Base-by-base conservation (phyloP, 2,888 invertebrate genomes). In the Athalia rosae region DNA sequence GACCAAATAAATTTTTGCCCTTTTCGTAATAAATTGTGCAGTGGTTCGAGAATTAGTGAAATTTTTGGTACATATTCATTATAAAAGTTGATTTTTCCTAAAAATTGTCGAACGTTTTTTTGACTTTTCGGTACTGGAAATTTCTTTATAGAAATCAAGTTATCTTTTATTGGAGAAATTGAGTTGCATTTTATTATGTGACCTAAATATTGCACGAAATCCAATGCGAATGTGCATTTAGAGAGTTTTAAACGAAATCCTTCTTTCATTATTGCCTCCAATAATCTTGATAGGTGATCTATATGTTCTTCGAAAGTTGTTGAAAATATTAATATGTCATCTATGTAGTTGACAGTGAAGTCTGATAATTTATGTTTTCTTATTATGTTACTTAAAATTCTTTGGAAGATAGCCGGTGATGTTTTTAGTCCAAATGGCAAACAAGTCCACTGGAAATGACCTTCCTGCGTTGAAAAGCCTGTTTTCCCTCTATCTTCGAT, bases 81-180 rank as follows among this genome's bases (percentile, higher is more conserved):
- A n/a, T n/a, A n/a, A n/a, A n/a, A n/a, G n/a, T n/a, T n/a, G n/a
- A 63, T 81, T 78, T 13, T 56, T 53, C 67, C 80, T 74, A 48
- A 79, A n/a, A 66, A 66, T 48, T 66, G 66, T 0, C 41, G 47
- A 45, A 66, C 13, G 45, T 45, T 66, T 45, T 80, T 80, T 59
- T 77, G 15, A 56, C 53, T 79, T 69, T 77, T 79, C 28, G 79
- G 80, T 11, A 28, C 43, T n/a, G 79, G 79, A 62, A 84, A 83
- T 15, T 81, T 62, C 78, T 77, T 84, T 76, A 83, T 79, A 1
- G 84, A 61, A n/a, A 78, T 83, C 77, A 84, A 80, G 79, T 85
- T 81, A 78, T 82, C 78, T 61, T 80, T 81, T 0, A 79, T 13
- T 43, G 83, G 82, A 28, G 53, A 79, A 8, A 83, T 50, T 61